These are phyloP conservation scores for Dascillus cervinus DNA, from an alignment of 2,888 invertebrate species.

Conservation along the genomic window DNA sequence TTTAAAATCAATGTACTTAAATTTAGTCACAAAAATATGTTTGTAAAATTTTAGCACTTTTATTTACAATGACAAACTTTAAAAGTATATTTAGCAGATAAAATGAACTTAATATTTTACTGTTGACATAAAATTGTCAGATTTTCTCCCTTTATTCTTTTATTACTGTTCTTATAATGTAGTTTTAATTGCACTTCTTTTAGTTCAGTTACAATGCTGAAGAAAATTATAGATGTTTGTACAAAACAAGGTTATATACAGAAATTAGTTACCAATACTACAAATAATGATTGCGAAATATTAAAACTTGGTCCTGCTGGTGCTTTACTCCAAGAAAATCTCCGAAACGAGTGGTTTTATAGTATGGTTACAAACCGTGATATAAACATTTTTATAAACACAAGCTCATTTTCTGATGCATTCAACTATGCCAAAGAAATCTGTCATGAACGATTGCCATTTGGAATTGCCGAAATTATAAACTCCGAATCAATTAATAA, in stretches of 20 bases:
- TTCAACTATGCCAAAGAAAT: constrained; percentile 36
- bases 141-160: too few species aligned
- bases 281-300: background rate
- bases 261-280: constrained; percentile 1
- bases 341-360: constrained; percentile 50
- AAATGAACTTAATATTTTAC: too few species aligned
- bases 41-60: too few species aligned
- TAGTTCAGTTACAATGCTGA: constrained; percentile 18
- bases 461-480: constrained; percentile 41
- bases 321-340: constrained; percentile 45
- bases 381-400: constrained; percentile 42
- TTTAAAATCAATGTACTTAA: too few species aligned
- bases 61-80: too few species aligned
- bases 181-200: too few species aligned
- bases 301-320: constrained; percentile 44
- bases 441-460: constrained; percentile 38
- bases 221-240: constrained; percentile 27
- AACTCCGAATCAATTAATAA: constrained; percentile 4
- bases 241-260: constrained; percentile 26
- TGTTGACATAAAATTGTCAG: too few species aligned
- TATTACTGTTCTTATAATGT: too few species aligned
- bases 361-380: constrained; percentile 44
- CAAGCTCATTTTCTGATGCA: constrained; percentile 26
- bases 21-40: too few species aligned
- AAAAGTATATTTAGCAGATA: too few species aligned